These are phyloP conservation scores for Oxygymnocypris stewartii DNA, from an alignment of 2,113 vertebrate species.

Conservation along the genomic window DNA sequence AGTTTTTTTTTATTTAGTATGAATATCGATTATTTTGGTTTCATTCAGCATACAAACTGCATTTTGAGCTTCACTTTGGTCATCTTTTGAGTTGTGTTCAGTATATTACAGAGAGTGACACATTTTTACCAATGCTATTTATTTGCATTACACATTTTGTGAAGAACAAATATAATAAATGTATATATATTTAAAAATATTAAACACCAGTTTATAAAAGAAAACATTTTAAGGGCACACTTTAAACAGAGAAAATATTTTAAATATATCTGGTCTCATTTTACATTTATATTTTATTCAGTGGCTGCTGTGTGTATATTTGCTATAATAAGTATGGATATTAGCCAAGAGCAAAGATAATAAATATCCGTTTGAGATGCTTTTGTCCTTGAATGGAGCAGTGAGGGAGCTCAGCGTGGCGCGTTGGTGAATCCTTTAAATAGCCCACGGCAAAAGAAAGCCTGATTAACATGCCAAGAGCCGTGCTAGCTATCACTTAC, in stretches of 20 bases:
- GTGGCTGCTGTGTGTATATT: constrained; percentile 59
- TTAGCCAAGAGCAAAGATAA: constrained; percentile 79
- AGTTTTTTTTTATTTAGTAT: not conserved
- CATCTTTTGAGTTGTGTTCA: not conserved
- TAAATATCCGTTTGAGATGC: constrained; percentile 77
- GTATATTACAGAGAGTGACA: not conserved
- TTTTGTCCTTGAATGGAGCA: constrained; percentile 80
- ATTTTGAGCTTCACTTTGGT: not conserved
- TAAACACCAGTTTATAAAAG: not conserved
- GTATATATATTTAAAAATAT: not conserved
- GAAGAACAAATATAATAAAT: no score
- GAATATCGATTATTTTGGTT: not conserved
- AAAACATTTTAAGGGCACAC: not conserved
- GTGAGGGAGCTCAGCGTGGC: constrained; percentile 70
- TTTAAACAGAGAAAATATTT: not conserved
- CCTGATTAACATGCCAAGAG: constrained; percentile 81
- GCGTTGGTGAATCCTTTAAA: constrained; percentile 80
- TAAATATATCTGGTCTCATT: constrained; percentile 17
- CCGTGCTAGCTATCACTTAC: constrained; percentile 77
- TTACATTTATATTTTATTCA: constrained; percentile 57
- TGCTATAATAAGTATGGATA: constrained; percentile 77
- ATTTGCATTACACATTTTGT: not conserved
- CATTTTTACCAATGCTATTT: not conserved
- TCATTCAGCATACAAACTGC: not conserved
- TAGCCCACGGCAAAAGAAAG: constrained; percentile 81